Evolutionary conservation across 2,113 vertebrate species (phyloP).

Genomic region (Microcebus griseorufus): DNA sequence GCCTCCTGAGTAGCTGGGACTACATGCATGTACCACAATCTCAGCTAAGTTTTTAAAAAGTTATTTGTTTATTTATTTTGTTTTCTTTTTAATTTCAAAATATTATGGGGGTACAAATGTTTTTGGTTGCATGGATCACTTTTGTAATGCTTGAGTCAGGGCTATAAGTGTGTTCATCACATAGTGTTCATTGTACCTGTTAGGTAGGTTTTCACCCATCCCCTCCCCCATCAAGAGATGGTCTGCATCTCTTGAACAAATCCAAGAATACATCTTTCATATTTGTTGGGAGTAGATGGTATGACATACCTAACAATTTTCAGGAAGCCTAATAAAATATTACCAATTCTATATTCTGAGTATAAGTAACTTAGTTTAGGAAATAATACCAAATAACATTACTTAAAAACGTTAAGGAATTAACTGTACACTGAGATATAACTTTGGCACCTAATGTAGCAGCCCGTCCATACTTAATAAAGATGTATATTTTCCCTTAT

Average conservation of each 20-base stretch:
- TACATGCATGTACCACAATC: too few species aligned
- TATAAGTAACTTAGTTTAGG: not conserved
- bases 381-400: not conserved
- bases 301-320: not conserved
- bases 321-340: conserved; percentile 27
- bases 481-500: not conserved
- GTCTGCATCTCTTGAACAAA: not conserved
- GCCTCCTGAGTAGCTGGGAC: too few species aligned
- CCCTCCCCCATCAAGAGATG: not conserved
- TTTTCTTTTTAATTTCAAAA: too few species aligned
- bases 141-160: too few species aligned
- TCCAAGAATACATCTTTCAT: not conserved
- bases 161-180: too few species aligned
- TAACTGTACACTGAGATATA: not conserved
- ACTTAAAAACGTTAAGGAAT: not conserved
- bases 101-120: too few species aligned
- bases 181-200: too few species aligned
- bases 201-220: too few species aligned
- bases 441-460: not conserved
- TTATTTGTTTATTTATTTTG: too few species aligned
- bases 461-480: not conserved
- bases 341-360: not conserved
- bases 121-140: too few species aligned
- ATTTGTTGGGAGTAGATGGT: not conserved
- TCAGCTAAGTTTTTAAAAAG: too few species aligned